Conservation (phyloP, 2,113 vertebrate genomes). For the Dipodomys ordii region DNA sequence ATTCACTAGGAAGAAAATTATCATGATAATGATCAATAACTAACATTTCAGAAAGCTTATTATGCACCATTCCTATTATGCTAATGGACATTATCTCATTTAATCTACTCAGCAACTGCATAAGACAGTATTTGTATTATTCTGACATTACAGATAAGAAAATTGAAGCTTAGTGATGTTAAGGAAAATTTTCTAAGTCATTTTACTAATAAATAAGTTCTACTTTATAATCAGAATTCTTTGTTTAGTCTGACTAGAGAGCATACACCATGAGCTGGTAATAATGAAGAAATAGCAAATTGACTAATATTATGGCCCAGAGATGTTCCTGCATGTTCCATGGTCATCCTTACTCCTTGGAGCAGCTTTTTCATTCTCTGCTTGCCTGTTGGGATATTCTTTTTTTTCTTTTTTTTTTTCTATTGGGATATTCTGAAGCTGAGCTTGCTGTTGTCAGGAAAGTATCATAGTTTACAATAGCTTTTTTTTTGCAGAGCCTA, state of each 20-base stretch:
- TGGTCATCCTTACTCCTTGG: neutral
- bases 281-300: neutral
- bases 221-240: neutral
- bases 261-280: neutral
- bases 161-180: neutral
- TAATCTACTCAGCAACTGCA: neutral
- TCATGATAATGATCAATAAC: neutral
- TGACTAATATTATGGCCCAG: neutral
- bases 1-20: neutral
- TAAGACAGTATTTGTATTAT: neutral
- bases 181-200: neutral
- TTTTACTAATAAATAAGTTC: constrained; percentile 11
- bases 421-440: neutral
- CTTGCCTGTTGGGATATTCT: too few species aligned
- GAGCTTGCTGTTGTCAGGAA: constrained; percentile 28
- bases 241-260: neutral
- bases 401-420: neutral
- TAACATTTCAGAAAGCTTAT: neutral
- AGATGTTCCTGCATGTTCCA: neutral
- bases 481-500: neutral
- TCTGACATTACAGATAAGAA: neutral
- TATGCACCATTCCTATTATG: neutral
- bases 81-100: neutral
- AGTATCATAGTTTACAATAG: neutral
- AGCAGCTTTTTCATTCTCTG: neutral